phyloP scores from a whole-genome alignment of 2,888 invertebrate genomes.

The Kuschelorhynchus macadamiae region DNA sequence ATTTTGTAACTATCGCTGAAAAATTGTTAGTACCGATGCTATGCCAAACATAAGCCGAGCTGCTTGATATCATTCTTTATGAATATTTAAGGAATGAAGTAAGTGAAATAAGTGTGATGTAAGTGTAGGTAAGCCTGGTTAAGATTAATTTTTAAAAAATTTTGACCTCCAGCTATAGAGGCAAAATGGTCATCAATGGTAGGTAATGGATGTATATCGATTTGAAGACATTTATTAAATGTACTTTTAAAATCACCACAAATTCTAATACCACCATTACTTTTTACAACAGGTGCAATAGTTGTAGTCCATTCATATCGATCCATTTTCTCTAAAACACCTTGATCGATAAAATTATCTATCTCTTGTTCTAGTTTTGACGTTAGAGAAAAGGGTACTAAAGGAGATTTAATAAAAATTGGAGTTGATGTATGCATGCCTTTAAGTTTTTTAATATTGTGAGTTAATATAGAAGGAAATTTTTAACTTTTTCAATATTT shows the following conservation, averaged over 20 bases:
- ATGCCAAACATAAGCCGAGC: slow-evolving; percentile 61
- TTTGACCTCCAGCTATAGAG: slow-evolving; percentile 53
- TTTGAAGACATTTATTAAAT: slow-evolving; percentile 25
- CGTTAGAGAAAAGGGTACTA: too few relatives aligned
- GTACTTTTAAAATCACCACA: slow-evolving; percentile 44
- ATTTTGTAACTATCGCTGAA: slow-evolving; percentile 55
- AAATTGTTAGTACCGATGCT: slow-evolving; percentile 52
- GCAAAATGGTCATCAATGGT: slow-evolving; percentile 49
- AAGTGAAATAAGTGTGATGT: slow-evolving; percentile 57
- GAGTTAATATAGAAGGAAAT: too few relatives aligned
- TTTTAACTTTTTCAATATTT: too few relatives aligned
- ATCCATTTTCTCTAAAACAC: slow-evolving; percentile 45
- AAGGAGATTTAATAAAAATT: too few relatives aligned
- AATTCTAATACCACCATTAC: slow-evolving; percentile 34
- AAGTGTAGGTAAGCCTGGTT: slow-evolving; percentile 62
- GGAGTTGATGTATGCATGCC: too few relatives aligned
- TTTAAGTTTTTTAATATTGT: too few relatives aligned
- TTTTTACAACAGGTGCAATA: slow-evolving; percentile 45
- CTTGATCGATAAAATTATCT: slow-evolving; percentile 33
- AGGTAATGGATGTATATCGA: slow-evolving; percentile 40
- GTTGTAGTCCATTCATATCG: slow-evolving; percentile 48
- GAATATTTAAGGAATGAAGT: slow-evolving; percentile 62
- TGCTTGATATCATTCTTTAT: slow-evolving; percentile 60
- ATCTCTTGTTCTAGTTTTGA: slow-evolving; percentile 39
- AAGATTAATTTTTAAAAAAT: slow-evolving; percentile 56